A percentile compares a stretch with the other conserved stretches of the same genome.
These are phyloP conservation scores for Aporrectodea caliginosa DNA, from an alignment of 1,140 invertebrate genomes.

Conservation along the genomic window DNA sequence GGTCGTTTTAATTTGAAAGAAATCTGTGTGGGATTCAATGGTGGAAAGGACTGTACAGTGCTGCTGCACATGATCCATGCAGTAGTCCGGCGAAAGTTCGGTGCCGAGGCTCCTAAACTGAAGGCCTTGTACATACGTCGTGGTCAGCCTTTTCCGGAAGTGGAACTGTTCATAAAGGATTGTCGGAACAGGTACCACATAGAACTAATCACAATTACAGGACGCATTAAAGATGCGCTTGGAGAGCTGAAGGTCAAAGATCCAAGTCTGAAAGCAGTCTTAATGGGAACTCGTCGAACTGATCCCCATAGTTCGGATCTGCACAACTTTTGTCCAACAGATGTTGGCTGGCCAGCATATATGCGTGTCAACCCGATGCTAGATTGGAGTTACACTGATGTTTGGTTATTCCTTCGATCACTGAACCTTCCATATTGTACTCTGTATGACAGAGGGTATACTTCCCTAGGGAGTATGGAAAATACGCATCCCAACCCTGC, in stretches of 20 bases:
- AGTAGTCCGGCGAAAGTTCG: constrained; percentile 59
- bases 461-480: constrained; percentile 73
- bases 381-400: constrained; percentile 80
- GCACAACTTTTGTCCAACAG: constrained; percentile 66
- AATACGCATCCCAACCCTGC: constrained; percentile 77
- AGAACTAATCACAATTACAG: constrained; percentile 39
- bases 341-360: constrained; percentile 78
- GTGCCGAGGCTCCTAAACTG: constrained; percentile 53
- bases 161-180: constrained; percentile 75
- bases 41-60: constrained; percentile 94
- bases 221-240: constrained; percentile 70
- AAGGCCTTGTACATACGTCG: constrained; percentile 72
- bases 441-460: constrained; percentile 85
- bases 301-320: constrained; percentile 69
- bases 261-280: constrained; percentile 69
- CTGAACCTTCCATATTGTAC: constrained; percentile 79
- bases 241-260: constrained; percentile 62
- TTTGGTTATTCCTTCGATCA: constrained; percentile 80
- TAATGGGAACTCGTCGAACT: constrained; percentile 81
- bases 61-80: constrained; percentile 74
- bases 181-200: constrained; percentile 59
- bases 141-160: constrained; percentile 75
- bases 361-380: constrained; percentile 82
- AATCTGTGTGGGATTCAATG: constrained; percentile 87
- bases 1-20: constrained; percentile 59